A percentile compares a stretch with the other conserved stretches of the same genome.
Conservation (phyloP, 2,797 vertebrate genomes). For the Poeciliopsis paucimaculata region DNA sequence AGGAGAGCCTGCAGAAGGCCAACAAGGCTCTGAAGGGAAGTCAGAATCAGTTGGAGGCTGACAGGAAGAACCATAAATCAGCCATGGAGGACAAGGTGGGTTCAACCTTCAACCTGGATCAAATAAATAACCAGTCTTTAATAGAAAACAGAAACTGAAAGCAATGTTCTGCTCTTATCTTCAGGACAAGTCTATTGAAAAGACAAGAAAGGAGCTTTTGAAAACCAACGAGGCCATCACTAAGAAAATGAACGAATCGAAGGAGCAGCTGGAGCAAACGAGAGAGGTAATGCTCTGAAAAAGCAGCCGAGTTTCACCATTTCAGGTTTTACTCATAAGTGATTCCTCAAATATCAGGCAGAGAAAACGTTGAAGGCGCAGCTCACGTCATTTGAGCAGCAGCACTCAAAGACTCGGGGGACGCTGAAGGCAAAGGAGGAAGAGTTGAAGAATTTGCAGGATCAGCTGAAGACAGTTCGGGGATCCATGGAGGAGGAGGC, state of each 20-base stretch:
- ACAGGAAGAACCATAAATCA: conserved; percentile 85
- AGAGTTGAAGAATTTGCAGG: conserved; percentile 81
- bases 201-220: conserved; percentile 86
- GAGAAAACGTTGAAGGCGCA: conserved; percentile 85
- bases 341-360: conserved; percentile 70
- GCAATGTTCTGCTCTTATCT: conserved; percentile 15
- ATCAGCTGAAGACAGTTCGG: conserved; percentile 83
- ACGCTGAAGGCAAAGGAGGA: conserved; percentile 87
- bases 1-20: conserved; percentile 83
- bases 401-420: conserved; percentile 81
- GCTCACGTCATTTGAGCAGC: conserved; percentile 78
- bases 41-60: conserved; percentile 86
- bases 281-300: conserved; percentile 80
- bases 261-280: conserved; percentile 85
- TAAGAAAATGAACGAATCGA: conserved; percentile 85
- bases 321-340: conserved; percentile 2
- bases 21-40: conserved; percentile 85
- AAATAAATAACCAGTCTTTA: not conserved
- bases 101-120: not conserved
- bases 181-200: conserved; percentile 90
- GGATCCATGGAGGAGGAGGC: conserved; percentile 84
- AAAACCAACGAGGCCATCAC: conserved; percentile 80
- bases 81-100: conserved; percentile 87
- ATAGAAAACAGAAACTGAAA: conserved; percentile 10
- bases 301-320: not conserved